These are phyloP conservation scores for Alentia gelatinosa DNA, from an alignment of 2,888 invertebrate genomes.

Conservation along the genomic window DNA sequence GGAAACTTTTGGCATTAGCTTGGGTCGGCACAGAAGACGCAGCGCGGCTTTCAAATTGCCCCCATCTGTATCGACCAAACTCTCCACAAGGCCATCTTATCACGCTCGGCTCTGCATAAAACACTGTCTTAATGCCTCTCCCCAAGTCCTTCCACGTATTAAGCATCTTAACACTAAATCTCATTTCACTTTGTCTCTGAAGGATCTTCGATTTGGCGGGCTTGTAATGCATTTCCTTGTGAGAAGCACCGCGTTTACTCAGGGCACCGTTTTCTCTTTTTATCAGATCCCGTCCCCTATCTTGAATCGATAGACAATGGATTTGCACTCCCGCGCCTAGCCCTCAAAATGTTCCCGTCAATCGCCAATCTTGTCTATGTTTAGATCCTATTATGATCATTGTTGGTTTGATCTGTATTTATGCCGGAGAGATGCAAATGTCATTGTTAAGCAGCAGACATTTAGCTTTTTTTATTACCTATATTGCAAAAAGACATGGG, in stretches of 20 bases:
- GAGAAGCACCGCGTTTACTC: slow-evolving; percentile 8
- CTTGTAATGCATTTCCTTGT: background rate
- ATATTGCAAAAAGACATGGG: too few relatives aligned
- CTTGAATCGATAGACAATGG: background rate
- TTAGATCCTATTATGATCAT: background rate
- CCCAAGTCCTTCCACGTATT: slow-evolving; percentile 33
- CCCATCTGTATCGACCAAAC: slow-evolving; percentile 31
- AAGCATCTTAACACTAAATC: slow-evolving; percentile 46
- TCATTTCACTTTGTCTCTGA: slow-evolving; percentile 40
- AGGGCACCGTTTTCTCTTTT: background rate
- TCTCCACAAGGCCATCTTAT: slow-evolving; percentile 9
- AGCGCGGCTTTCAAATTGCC: slow-evolving; percentile 20
- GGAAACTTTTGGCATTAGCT: slow-evolving; percentile 21
- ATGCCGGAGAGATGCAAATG: background rate
- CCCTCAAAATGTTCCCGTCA: background rate
- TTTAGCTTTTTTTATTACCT: too few relatives aligned
- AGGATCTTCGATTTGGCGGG: background rate
- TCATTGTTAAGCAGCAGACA: background rate
- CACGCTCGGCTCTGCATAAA: slow-evolving; percentile 38
- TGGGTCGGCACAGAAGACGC: background rate
- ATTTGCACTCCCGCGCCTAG: background rate
- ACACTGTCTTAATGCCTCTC: slow-evolving; percentile 42
- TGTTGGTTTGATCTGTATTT: background rate
- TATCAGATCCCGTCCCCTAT: background rate
- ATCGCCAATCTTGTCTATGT: background rate